Percentiles rank a stretch among this genome's conserved stretches.
These are phyloP conservation scores for Temnothorax longispinosus DNA, from an alignment of 1,140 invertebrate genomes.

Conservation along the genomic window DNA sequence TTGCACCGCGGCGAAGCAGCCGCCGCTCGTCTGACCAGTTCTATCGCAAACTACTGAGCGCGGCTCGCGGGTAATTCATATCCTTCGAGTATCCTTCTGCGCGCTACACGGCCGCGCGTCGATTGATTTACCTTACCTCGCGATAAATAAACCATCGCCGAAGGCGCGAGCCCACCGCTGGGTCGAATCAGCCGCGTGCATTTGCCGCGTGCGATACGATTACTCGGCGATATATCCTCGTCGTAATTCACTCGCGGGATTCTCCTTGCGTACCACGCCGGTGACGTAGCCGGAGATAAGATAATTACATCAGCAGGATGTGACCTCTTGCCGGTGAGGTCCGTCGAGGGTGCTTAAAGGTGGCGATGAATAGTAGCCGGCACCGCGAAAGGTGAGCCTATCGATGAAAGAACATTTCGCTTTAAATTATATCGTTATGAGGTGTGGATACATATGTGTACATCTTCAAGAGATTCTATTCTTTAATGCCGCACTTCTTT, in stretches of 20 bases:
- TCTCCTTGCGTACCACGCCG: neutral
- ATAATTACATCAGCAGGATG: constrained; percentile 66
- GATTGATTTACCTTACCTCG: constrained; percentile 63
- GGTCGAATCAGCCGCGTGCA: constrained; percentile 36
- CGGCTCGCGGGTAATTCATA: neutral
- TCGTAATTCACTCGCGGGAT: constrained; percentile 46
- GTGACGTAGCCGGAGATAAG: constrained; percentile 58
- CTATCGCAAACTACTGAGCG: constrained; percentile 38
- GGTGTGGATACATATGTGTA: neutral
- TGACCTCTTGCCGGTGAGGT: neutral
- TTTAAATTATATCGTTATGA: constrained; percentile 39
- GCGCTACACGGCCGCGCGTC: neutral
- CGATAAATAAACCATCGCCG: constrained; percentile 22
- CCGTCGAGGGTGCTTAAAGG: constrained; percentile 54
- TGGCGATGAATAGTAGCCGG: constrained; percentile 36
- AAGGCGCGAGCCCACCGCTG: constrained; percentile 8
- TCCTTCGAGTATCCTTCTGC: constrained; percentile 12
- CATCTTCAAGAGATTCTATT: neutral
- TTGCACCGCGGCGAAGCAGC: too few species aligned
- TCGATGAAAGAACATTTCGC: constrained; percentile 8
- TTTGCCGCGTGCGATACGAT: neutral
- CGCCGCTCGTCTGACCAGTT: constrained; percentile 31
- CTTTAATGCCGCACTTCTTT: too few species aligned
- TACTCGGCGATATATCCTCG: constrained; percentile 9
- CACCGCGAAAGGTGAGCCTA: constrained; percentile 29